Evolutionary conservation across 2,888 invertebrate species (phyloP), one percentile per base, ranked within the genome.

Genomic region (Lasius fuliginosus): DNA sequence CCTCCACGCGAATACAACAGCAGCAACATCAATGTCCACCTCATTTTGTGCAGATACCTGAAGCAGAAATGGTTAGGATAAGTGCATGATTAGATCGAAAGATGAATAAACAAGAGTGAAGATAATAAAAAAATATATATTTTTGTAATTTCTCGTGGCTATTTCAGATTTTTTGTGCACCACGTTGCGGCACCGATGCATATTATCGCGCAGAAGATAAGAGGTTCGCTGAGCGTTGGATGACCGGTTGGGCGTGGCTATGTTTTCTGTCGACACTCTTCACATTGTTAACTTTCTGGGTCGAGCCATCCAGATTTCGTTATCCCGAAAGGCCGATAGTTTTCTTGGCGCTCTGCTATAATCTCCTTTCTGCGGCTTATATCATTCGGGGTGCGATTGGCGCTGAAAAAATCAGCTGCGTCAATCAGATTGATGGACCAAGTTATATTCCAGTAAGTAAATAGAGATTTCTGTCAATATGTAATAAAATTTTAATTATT

Each of bases 251-350:
- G 95, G 97, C 98, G 0, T 97, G 97, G 94, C 95, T 98, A 42
- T 97, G 98, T 86, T 96, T 98, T 92, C 96, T 97, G 1, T 97
- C 98, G 23, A 98, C 99, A 0, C 95, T 97, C 0, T 98, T 99
- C 94, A 97, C 98, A 0, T 95, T 98, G 90, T 95, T 98, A 73
- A 99, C 99, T 0, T 99, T 98, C 95, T 97, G 98, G 95, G 97
- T 99, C 60, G 99, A 99, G 93, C 98, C 98, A 46, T 96, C 97
- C 56, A 95, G 99, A 76, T 99, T 99, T 94, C 97, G 98, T 60
- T 99, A 99, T 95, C 99, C 99, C 0, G 99, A 99, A 93, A 96
- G 99, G 65, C 99, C 99, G 0, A 97, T 98, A 58, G 97, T 99
- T 83, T 99, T 98, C 95, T 96, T 99, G 86, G 98, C 98, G 6